phyloP scores from a whole-genome alignment of 1,140 invertebrate species.

The Pemphigus obesinymphae region DNA sequence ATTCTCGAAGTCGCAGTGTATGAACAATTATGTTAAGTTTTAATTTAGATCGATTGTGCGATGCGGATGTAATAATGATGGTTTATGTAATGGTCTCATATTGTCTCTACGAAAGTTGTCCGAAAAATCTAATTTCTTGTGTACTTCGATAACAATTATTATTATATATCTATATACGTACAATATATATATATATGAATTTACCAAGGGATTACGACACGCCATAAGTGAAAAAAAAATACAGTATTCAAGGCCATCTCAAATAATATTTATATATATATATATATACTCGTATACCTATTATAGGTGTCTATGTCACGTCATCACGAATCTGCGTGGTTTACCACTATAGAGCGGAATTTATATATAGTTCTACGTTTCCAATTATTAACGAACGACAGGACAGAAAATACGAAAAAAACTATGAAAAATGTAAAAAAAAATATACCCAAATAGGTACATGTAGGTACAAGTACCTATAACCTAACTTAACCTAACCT shows the following conservation, averaged over 20 bases:
- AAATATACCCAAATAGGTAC: not conserved
- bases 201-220: constrained; percentile 15
- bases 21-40: constrained; percentile 16
- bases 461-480: not conserved
- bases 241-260: no score
- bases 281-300: not conserved
- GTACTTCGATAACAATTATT: not conserved
- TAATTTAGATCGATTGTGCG: constrained; percentile 14
- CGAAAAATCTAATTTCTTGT: not conserved
- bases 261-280: no score
- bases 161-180: not conserved
- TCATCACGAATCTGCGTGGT: constrained; percentile 28
- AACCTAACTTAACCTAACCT: no score
- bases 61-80: not conserved
- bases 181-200: no score
- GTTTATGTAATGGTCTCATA: not conserved
- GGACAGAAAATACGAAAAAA: not conserved
- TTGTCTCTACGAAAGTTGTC: not conserved
- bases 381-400: not conserved
- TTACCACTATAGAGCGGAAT: not conserved
- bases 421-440: not conserved
- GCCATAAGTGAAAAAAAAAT: not conserved
- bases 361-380: not conserved
- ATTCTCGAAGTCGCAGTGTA: not conserved
- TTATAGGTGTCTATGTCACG: not conserved